These are phyloP conservation scores for Rhodeus uyekii DNA, from an alignment of 2,797 vertebrate species.

Conservation along the genomic window DNA sequence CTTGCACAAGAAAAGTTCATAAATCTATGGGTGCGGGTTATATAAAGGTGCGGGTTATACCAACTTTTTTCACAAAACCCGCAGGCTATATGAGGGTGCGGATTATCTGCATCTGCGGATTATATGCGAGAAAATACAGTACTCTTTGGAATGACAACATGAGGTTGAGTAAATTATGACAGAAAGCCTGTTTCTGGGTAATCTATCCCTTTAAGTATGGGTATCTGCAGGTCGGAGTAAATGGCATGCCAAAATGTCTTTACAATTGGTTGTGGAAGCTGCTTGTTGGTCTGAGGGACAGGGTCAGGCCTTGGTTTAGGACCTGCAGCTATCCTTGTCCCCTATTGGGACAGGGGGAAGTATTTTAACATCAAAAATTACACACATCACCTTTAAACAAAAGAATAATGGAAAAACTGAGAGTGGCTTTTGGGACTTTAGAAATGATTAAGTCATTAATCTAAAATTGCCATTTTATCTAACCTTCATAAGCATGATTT, in stretches of 20 bases:
- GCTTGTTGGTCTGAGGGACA: not conserved
- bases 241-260: too few relatives aligned
- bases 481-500: not conserved
- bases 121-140: too few relatives aligned
- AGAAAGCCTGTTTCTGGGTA: not conserved
- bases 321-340: not conserved
- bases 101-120: too few relatives aligned
- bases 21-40: too few relatives aligned
- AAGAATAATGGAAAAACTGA: not conserved
- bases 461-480: not conserved
- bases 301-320: too few relatives aligned
- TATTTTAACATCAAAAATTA: not conserved
- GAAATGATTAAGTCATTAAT: conserved; percentile 8
- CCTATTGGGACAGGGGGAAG: not conserved
- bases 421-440: not conserved
- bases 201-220: not conserved
- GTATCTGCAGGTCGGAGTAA: not conserved
- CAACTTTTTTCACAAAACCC: too few relatives aligned
- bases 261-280: not conserved
- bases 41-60: too few relatives aligned
- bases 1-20: too few relatives aligned
- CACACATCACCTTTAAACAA: conserved; percentile 13
- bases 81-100: too few relatives aligned
- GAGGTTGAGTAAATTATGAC: not conserved
- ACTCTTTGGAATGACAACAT: too few relatives aligned